phyloP scores from a whole-genome alignment of 2,797 vertebrate genomes.

The Eulemur mongoz region DNA sequence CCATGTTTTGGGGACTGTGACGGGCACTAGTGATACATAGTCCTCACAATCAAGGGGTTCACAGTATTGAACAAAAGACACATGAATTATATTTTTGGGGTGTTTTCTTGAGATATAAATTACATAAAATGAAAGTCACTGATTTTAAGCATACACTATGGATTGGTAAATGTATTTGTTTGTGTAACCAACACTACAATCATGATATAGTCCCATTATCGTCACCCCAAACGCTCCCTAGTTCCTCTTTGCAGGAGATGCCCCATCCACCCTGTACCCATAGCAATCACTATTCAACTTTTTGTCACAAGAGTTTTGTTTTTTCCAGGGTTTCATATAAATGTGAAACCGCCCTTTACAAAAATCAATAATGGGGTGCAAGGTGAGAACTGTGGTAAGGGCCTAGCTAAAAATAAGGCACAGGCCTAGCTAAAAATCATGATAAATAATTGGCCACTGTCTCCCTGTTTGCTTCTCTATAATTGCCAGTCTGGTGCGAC shows the following conservation, averaged over 20 bases:
- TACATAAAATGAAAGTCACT: not conserved
- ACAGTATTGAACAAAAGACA: not conserved
- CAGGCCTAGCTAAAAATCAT: too few relatives aligned
- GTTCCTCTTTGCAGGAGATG: not conserved
- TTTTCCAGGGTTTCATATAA: not conserved
- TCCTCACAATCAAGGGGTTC: not conserved
- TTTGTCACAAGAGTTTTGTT: not conserved
- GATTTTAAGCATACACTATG: not conserved
- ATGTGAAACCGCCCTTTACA: too few relatives aligned
- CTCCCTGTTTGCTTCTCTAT: too few relatives aligned
- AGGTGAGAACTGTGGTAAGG: too few relatives aligned
- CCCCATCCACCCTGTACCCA: too few relatives aligned
- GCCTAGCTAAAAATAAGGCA: too few relatives aligned
- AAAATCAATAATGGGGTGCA: too few relatives aligned
- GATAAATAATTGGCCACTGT: too few relatives aligned
- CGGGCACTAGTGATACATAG: not conserved
- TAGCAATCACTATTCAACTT: not conserved
- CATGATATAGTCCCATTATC: not conserved
- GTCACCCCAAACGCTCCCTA: accelerated
- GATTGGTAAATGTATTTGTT: not conserved
- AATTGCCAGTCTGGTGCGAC: too few relatives aligned
- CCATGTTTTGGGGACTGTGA: not conserved
- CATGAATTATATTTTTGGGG: not conserved
- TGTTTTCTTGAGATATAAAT: not conserved
- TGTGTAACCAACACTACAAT: not conserved